Base-by-base conservation (phyloP, 2,113 vertebrate genomes). In the Andinoacara biseriatus region DNA sequence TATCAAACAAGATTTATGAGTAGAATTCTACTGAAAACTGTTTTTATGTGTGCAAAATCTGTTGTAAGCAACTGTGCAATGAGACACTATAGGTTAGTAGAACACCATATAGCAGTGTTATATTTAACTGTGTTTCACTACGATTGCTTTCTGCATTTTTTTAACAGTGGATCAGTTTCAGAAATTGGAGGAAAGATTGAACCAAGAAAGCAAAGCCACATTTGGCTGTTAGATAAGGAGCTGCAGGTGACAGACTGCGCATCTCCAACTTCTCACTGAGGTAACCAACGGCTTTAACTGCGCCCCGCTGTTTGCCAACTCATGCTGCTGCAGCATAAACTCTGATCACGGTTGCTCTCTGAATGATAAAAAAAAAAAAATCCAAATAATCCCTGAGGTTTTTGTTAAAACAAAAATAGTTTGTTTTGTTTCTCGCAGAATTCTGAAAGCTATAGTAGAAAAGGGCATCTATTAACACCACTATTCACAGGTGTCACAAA, bases 201-300 rank as follows among this genome's bases (percentile, higher is more conserved):
- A 72, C 31, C 65, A 72, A 52, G 43, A 72, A 72, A 72, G 65
- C 15, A 0, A 69, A 72, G 65, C 43, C 65, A 52, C 43, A 72
- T 72, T 72, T 72, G 52, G 43, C 24, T 31, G 24, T 72, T 20
- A 1, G 65, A 52, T 72, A 72, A 52, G 52, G 24, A 52, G 65
- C 43, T 52, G 43, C 43, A 52, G 43, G 65, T 26, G 1, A 72
- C 43, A 72, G 65, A 52, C 43, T 69, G 49, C 65, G 52, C 5
- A 69, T 31, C 43, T 72, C 43, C 65, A 72, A 49, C 17, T 69
- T 69, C 43, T 31, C 43, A 52, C 43, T 72, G 43, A 72, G 43
- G 65, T 72, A 72, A 72, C 65, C 65, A 69, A 69, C 24, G 20
- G 26, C 43, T 31, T 72, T 29, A 69, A 69, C 65, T 69, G 24